Conservation (phyloP, 1,140 invertebrate species). For the Pogonomyrmex californicus region DNA sequence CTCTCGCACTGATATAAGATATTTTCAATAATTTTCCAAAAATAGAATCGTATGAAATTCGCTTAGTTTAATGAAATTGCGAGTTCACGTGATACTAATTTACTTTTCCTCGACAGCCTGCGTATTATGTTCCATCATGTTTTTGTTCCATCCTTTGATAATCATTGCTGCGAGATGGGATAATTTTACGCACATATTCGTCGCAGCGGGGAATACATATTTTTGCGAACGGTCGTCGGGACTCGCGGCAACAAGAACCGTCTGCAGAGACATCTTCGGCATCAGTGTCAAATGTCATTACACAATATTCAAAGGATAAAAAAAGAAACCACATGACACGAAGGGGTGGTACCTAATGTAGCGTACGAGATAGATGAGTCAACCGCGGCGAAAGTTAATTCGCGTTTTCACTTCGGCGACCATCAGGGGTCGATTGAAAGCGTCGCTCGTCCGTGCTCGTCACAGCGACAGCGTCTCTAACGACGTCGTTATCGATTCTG, state of each 20-base stretch:
- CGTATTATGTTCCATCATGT: slow-evolving; percentile 28
- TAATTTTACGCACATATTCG: slow-evolving; percentile 46
- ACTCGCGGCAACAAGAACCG: slow-evolving; percentile 18
- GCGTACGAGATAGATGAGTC: slow-evolving; percentile 79
- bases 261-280: slow-evolving; percentile 64
- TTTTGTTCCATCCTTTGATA: slow-evolving; percentile 37
- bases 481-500: slow-evolving; percentile 77
- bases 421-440: slow-evolving; percentile 76
- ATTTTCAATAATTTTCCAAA: not conserved
- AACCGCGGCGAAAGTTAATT: slow-evolving; percentile 77
- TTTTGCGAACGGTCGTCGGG: slow-evolving; percentile 16
- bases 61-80: not conserved
- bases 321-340: slow-evolving; percentile 71
- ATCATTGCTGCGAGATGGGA: slow-evolving; percentile 32
- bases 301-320: slow-evolving; percentile 79
- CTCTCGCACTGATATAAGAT: no score
- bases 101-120: slow-evolving; percentile 9
- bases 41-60: not conserved
- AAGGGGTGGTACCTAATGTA: slow-evolving; percentile 77
- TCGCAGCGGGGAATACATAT: slow-evolving; percentile 45
- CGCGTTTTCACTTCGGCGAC: slow-evolving; percentile 77
- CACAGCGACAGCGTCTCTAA: slow-evolving; percentile 71
- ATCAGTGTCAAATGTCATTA: slow-evolving; percentile 75
- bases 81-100: slow-evolving; percentile 23
- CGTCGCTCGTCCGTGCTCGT: slow-evolving; percentile 70